Evolutionary conservation across 2,888 invertebrate species (phyloP).

Genomic region (Perithous albicinctus): DNA sequence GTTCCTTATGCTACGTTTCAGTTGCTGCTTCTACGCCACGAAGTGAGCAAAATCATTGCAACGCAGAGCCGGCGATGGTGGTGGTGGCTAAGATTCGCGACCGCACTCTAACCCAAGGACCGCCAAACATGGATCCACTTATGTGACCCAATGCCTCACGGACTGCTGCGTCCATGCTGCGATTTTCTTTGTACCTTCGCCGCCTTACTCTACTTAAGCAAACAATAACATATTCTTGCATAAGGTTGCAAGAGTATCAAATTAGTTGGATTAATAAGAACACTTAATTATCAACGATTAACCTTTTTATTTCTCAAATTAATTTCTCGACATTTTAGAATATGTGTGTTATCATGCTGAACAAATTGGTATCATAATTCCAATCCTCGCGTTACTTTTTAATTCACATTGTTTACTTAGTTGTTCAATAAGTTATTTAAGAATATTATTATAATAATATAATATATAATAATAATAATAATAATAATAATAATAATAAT

Average conservation of each 20-base stretch:
- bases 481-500: no score
- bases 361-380: no score
- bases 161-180: background rate
- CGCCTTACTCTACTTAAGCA: slow-evolving; percentile 6
- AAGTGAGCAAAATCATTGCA: slow-evolving; percentile 70
- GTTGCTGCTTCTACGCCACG: slow-evolving; percentile 70
- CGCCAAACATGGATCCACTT: slow-evolving; percentile 46
- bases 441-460: no score
- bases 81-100: slow-evolving; percentile 18
- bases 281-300: no score
- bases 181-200: slow-evolving; percentile 10
- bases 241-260: no score
- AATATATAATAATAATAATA: no score
- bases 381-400: no score
- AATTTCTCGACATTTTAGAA: background rate
- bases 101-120: background rate
- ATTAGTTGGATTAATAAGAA: no score
- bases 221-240: background rate
- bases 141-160: slow-evolving; percentile 38
- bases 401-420: no score
- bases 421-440: no score
- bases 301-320: background rate
- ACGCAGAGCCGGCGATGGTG: slow-evolving; percentile 21
- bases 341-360: no score
- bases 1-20: slow-evolving; percentile 62